A percentile compares a stretch with the other conserved stretches of the same genome.
These are phyloP conservation scores for Hipposideros larvatus DNA, from an alignment of 2,797 vertebrate species.

Conservation along the genomic window DNA sequence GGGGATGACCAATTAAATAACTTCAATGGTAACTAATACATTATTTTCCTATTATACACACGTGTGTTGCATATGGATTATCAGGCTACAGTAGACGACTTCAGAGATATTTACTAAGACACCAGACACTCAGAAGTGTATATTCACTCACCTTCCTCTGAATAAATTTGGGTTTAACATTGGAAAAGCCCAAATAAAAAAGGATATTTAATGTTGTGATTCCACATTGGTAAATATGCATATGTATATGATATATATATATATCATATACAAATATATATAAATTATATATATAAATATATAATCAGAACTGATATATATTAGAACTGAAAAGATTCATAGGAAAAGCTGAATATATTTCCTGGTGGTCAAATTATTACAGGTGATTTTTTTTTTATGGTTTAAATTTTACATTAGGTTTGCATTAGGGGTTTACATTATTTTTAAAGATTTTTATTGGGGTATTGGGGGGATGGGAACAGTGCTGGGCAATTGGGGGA, in stretches of 20 bases:
- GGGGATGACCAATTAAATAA: not conserved
- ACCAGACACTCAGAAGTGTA: not conserved
- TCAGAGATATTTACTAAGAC: not conserved
- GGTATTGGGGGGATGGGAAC: too few species aligned
- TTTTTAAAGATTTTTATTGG: too few species aligned
- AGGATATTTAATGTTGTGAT: not conserved
- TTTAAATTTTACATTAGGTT: too few species aligned
- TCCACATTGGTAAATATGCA: not conserved
- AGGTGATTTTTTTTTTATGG: too few species aligned
- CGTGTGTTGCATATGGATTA: not conserved
- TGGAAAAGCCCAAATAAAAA: not conserved
- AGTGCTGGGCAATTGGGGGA: too few species aligned
- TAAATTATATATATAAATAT: too few species aligned
- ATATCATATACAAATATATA: too few species aligned
- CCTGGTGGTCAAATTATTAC: not conserved
- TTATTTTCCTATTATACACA: not conserved
- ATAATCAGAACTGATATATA: too few species aligned
- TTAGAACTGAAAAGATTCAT: not conserved
- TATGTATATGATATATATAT: too few species aligned
- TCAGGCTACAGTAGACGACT: not conserved
- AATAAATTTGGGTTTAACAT: not conserved
- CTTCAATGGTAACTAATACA: not conserved
- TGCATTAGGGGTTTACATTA: too few species aligned
- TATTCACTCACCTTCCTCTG: not conserved
- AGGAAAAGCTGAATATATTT: not conserved